These are phyloP conservation scores for Scelioninae gen. 2 DNA, from an alignment of 2,888 invertebrate species.

Conservation along the genomic window DNA sequence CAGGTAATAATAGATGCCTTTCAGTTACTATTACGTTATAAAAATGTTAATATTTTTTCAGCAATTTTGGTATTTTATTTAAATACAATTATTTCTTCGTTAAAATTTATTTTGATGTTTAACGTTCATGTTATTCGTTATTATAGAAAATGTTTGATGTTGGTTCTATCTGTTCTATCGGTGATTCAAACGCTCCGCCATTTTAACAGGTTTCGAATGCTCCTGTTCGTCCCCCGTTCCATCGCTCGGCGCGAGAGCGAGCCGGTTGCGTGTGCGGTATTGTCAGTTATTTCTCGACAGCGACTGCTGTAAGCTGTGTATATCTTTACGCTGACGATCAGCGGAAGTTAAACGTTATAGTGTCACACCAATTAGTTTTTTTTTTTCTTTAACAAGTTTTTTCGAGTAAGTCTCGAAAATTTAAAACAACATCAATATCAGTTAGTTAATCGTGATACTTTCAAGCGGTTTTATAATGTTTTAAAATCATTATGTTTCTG, in stretches of 20 bases:
- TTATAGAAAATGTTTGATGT: conserved; percentile 1
- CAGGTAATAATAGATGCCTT: no score
- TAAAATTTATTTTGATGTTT: no score
- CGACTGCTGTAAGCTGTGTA: conserved; percentile 70
- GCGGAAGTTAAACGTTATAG: conserved; percentile 56
- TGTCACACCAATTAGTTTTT: conserved; percentile 36
- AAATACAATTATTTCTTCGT: no score
- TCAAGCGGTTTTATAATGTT: no score
- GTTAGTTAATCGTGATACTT: no score
- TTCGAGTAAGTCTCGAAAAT: conserved; percentile 48
- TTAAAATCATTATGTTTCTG: no score
- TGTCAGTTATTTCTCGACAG: conserved; percentile 75
- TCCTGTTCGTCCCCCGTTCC: conserved; percentile 63
- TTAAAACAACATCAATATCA: no score
- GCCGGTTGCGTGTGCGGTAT: conserved; percentile 66
- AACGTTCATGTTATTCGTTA: no score
- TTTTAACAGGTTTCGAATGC: conserved; percentile 63
- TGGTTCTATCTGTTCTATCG: conserved; percentile 7
- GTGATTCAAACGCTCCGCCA: conserved; percentile 57
- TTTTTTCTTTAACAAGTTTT: background rate
- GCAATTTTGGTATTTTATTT: no score
- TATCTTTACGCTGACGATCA: conserved; percentile 58
- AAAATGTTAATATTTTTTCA: no score
- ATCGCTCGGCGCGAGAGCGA: conserved; percentile 63
- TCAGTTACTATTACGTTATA: no score